These are phyloP conservation scores for Wiebesia pumilae DNA, from an alignment of 1,140 invertebrate species.

Conservation along the genomic window DNA sequence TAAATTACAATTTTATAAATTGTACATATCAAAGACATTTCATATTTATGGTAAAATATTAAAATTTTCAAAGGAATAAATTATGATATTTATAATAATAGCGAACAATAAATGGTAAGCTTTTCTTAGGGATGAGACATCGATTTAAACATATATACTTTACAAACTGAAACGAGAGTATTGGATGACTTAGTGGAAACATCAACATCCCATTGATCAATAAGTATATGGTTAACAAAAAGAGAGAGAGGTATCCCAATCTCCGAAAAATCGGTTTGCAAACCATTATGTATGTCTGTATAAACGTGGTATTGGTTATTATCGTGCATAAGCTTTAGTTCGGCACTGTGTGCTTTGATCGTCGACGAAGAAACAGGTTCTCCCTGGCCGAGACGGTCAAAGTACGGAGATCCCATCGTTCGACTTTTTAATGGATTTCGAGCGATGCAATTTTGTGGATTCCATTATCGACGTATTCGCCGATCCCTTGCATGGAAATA, in stretches of 20 bases:
- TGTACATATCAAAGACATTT: too few species aligned
- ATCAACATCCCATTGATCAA: background rate
- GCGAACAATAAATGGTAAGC: background rate
- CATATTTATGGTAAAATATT: too few species aligned
- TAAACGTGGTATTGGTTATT: background rate
- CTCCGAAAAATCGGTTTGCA: constrained; percentile 22
- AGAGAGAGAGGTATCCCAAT: background rate
- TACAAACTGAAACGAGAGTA: background rate
- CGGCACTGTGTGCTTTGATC: constrained; percentile 14
- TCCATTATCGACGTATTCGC: background rate
- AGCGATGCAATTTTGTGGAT: constrained; percentile 47
- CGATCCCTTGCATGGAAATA: background rate
- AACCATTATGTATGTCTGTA: constrained; percentile 6
- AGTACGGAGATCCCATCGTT: constrained; percentile 32
- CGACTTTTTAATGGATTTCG: constrained; percentile 48
- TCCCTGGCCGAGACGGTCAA: constrained; percentile 16
- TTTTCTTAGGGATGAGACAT: background rate
- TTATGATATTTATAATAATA: background rate
- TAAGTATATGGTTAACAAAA: background rate
- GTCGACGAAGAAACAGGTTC: constrained; percentile 20
- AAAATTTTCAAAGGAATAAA: background rate
- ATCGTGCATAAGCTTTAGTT: constrained; percentile 10
- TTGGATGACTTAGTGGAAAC: constrained; percentile 1
- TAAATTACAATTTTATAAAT: too few species aligned
- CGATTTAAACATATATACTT: background rate